phyloP scores from a whole-genome alignment of 2,888 invertebrate species.

The Lutraria lutraria region DNA sequence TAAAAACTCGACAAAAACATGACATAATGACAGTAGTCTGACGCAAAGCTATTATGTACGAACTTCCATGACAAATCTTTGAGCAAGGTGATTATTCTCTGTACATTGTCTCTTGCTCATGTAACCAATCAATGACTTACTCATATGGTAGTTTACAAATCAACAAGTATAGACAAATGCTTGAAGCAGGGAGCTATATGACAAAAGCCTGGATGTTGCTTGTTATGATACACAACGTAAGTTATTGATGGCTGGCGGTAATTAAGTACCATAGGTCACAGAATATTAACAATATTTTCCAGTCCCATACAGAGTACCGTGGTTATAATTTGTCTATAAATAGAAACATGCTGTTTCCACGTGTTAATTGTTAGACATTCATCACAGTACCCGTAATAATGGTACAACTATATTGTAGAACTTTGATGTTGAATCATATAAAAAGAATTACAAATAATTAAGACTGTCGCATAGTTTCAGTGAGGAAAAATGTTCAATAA shows the following conservation, averaged over 20 bases:
- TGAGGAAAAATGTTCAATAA: too few relatives aligned
- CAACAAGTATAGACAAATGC: not conserved
- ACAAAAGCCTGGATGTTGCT: not conserved
- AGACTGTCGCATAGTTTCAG: too few relatives aligned
- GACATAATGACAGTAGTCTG: not conserved
- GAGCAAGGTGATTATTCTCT: not conserved
- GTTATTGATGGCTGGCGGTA: not conserved
- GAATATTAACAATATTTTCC: not conserved
- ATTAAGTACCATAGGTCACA: conserved; percentile 1
- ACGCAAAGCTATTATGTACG: not conserved
- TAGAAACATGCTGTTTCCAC: not conserved
- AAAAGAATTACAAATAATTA: too few relatives aligned
- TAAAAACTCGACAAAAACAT: not conserved
- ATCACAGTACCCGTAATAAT: too few relatives aligned
- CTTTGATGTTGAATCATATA: too few relatives aligned
- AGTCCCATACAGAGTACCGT: not conserved
- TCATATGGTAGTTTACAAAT: not conserved
- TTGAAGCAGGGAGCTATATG: not conserved
- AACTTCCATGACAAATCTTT: not conserved
- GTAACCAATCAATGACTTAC: conserved; percentile 3
- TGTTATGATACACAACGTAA: not conserved
- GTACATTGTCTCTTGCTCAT: not conserved
- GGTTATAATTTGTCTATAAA: not conserved
- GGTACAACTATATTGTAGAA: too few relatives aligned
- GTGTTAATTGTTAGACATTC: not conserved